Conservation (phyloP, 2,113 vertebrate species). For the Gymnogyps californianus region DNA sequence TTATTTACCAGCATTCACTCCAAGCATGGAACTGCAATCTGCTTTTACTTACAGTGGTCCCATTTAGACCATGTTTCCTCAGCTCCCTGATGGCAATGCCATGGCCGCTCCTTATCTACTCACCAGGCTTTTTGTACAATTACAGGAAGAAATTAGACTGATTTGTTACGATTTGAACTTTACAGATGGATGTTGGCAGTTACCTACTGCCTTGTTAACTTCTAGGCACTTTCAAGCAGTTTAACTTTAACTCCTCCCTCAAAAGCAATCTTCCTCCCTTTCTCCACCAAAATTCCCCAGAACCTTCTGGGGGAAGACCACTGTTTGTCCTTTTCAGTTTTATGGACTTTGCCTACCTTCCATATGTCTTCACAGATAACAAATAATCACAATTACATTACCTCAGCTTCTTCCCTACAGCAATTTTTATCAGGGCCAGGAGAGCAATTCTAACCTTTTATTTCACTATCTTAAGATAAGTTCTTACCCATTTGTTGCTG, state of each 20-base stretch:
- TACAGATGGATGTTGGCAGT: background rate
- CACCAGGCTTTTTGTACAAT: background rate
- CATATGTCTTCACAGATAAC: background rate
- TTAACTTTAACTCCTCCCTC: background rate
- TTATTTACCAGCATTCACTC: background rate
- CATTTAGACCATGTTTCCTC: background rate
- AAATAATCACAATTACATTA: background rate
- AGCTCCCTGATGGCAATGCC: background rate
- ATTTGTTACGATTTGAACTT: background rate
- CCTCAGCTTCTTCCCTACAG: background rate
- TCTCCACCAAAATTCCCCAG: background rate
- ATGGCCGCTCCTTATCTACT: background rate
- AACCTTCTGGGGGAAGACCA: background rate
- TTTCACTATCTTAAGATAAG: background rate
- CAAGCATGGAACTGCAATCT: background rate
- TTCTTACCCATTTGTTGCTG: background rate
- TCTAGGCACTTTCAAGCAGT: background rate
- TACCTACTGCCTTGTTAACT: background rate
- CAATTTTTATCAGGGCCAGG: background rate
- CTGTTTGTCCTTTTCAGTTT: background rate
- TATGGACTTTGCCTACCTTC: background rate
- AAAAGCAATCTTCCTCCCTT: background rate
- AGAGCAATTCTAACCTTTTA: background rate
- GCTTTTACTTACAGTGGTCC: background rate
- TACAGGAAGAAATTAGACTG: background rate